Base-by-base conservation (phyloP, 2,113 vertebrate species). In the Lepus americanus region DNA sequence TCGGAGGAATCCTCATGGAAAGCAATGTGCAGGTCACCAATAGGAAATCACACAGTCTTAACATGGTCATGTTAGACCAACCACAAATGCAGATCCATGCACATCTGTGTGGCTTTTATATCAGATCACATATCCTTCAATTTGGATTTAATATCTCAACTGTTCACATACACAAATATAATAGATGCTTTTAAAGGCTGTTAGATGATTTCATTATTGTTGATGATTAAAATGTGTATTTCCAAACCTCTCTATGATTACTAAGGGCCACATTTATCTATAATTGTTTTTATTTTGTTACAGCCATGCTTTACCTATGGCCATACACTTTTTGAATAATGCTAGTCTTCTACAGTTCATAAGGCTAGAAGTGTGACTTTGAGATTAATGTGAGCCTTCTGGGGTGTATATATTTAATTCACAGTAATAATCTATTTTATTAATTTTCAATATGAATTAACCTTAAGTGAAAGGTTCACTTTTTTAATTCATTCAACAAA, bases 171-270 rank as follows among this genome's bases (percentile, higher is more conserved):
- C 2, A 83, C 4, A 85, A 44, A 92, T 59, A 23, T n/a, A 92
- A 12, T 36, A 95, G n/a, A 92, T 36, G 20, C 55, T 94, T 95
- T 53, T 9, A 39, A 94, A 87, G 19, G 6, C 79, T 25, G 2
- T 84, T 95, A 36, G 29, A 82, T 87, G 73, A 90, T 96, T 96
- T 96, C 22, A n/a, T 90, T 90, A 78, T 63, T 94, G 6, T 79
- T 61, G 44, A 51, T 89, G 25, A 89, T 84, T 84, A 92, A 95
- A 94, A 69, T 69, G 14, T 16, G 12, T 94, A 67, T 87, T 95
- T 87, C 86, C 82, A n/a, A 94, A 29, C 33, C 19, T 69, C 61
- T 85, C 9, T 80, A 17, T 85, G 92, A 93, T 94, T 92, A 55
- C 77, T 44, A 16, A 69, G n/a, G 77, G 16, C 31, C 81, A 76